Evolutionary conservation across 2,113 vertebrate species (phyloP), one percentile per base, ranked within the genome.

Genomic region (Phycodurus eques): DNA sequence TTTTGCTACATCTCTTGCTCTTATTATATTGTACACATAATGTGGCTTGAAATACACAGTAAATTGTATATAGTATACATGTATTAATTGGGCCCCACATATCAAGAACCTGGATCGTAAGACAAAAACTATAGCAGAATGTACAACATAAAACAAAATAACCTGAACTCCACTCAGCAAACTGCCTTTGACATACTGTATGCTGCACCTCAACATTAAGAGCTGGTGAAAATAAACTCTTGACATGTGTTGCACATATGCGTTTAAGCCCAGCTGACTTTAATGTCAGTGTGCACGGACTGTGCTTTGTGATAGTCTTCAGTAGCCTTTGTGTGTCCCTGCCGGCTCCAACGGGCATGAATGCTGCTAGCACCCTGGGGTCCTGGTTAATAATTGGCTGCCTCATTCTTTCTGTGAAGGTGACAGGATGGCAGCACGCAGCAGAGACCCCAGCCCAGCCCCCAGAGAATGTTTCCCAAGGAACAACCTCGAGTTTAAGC

Each of bases 301-400:
- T 86, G 81, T 80, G 81, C 83, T 85, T 66, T 74, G 68, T 77
- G 71, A 80, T 78, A 73, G 17, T 87, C 87, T 83, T 85, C 84
- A 89, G 80, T 87, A 79, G 81, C 79, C 79, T 79, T 78, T 57
- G 39, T 82, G 77, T 85, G 82, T 71, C 78, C 74, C 77, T 77
- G 85, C 82, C 81, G 83, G 68, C 77, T 82, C 12, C 76, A 73
- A 77, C 68, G 79, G 82, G 75, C 84, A 84, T 87, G 84, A 83
- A 84, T 83, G 85, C 77, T 68, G 83, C 78, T 20, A 57, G 78
- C 76, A 81, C 89, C 90, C 88, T 68, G 83, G 81, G 87, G 85
- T 88, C 81, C 74, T 81, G 77, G 89, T 89, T 88, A 92, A 92
- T 93, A 86, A 92, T 92, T 93, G 88, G 85, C 89, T 81, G 81